Evolutionary conservation across 2,113 vertebrate species (phyloP).

Genomic region (Acanthisitta chloris): DNA sequence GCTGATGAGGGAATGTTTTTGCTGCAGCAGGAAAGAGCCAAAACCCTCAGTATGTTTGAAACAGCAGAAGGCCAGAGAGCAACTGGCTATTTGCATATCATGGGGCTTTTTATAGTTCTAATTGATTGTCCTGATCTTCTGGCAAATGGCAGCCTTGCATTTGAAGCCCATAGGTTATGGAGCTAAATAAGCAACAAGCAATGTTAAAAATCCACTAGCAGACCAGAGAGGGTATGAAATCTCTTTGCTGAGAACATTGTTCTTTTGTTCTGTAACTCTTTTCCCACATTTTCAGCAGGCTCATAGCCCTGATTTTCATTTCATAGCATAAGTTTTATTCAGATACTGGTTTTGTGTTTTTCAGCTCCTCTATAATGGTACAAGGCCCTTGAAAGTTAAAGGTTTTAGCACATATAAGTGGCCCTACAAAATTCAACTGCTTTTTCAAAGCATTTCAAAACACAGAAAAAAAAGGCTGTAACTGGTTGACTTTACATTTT

Average conservation of each 20-base stretch:
- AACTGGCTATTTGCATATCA: background rate
- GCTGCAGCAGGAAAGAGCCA: background rate
- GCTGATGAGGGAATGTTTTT: accelerated
- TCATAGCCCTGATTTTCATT: background rate
- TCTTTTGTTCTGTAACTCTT: background rate
- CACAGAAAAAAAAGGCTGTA: background rate
- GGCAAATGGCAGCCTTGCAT: background rate
- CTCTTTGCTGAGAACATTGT: background rate
- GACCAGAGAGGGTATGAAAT: background rate
- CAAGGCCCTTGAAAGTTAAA: background rate
- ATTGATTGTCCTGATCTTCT: background rate
- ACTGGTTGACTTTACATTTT: background rate
- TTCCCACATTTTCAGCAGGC: background rate
- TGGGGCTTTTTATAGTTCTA: background rate
- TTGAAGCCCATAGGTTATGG: background rate
- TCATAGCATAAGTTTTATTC: background rate
- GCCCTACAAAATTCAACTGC: background rate
- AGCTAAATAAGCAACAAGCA: background rate
- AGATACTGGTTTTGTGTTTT: background rate
- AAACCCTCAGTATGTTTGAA: background rate
- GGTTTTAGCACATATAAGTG: background rate
- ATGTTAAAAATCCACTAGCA: background rate
- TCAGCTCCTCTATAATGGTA: background rate
- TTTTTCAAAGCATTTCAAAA: background rate
- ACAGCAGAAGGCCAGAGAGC: background rate